Base-by-base conservation (phyloP, 1,140 invertebrate species). In the Drosophila ficusphila region DNA sequence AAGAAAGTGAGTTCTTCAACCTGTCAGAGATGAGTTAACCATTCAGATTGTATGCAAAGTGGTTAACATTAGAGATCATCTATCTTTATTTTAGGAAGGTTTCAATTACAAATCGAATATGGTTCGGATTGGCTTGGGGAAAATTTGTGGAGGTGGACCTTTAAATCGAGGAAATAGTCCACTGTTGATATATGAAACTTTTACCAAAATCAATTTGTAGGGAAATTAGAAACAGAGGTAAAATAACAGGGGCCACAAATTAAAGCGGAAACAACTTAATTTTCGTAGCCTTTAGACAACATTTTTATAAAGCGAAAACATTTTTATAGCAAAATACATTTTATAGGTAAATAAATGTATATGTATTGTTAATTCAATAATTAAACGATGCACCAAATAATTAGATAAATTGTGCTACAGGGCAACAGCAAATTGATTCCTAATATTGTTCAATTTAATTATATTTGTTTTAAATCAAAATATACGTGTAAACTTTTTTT, bases 1-100 rank as follows among this genome's bases (percentile, higher is more conserved):
- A 71, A 79, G 79, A 83, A 83, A 83, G 79, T 85, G 71, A 76
- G 61, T 76, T 48, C 64, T 75, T 61, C 53, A 57, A 79, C 44
- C 64, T 85, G 79, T 77, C 70, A 79, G 62, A 83, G 56, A 75
- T 83, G 75, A 83, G 62, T 83, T 75, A 83, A 60, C 51, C 48
- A 70, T 79, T 33, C 60, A 75, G 76, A 75, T 75, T 57, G 44
- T 12, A 71, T 71, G 68, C 68, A 71, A 71, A 71, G 65, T 71
- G 53, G 53, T 58, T 9, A 42, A 12, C 69, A 72, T 72, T 72
- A 69, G 7, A 68, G 65, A 69, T 69, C 48, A 41, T 69, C 49
- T 69, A 69, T 69, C 39, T 67, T 41, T 23, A 65, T 65, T 51
- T 31, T 25, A n/a, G n/a, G 3, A 44, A 33, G 61, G 60, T 51